Conservation (phyloP, 2,113 vertebrate species). For the Propithecus coquereli region DNA sequence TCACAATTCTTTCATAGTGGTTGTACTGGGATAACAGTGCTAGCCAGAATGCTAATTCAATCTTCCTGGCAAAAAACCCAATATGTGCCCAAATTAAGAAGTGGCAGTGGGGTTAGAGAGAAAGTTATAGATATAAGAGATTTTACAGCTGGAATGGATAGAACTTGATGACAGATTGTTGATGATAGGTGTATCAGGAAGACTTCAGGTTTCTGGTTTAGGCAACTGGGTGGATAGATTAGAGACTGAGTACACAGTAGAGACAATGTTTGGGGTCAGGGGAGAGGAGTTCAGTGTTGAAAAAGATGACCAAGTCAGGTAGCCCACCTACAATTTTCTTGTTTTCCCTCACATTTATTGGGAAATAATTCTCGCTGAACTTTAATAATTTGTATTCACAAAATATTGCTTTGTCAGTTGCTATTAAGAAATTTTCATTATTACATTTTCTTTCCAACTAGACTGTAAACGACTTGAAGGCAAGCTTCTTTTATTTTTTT, state of each 20-base stretch:
- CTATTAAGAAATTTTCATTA: slow-evolving; percentile 14
- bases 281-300: background rate
- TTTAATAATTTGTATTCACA: slow-evolving; percentile 16
- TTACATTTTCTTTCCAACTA: background rate
- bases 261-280: background rate
- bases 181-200: background rate
- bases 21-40: background rate
- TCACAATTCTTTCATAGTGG: background rate
- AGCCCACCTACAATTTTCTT: background rate
- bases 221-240: background rate
- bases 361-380: background rate
- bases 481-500: background rate
- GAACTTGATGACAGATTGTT: background rate
- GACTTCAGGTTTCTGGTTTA: background rate
- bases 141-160: background rate
- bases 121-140: background rate
- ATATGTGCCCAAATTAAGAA: background rate
- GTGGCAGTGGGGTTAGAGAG: background rate
- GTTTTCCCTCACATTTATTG: background rate
- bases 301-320: background rate
- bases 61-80: background rate
- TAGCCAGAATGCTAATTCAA: background rate
- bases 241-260: background rate
- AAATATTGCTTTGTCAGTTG: background rate
- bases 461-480: background rate